A percentile compares a stretch with the other conserved stretches of the same genome.
Conservation (phyloP, 2,797 vertebrate species). For the Poeciliopsis presidionis region DNA sequence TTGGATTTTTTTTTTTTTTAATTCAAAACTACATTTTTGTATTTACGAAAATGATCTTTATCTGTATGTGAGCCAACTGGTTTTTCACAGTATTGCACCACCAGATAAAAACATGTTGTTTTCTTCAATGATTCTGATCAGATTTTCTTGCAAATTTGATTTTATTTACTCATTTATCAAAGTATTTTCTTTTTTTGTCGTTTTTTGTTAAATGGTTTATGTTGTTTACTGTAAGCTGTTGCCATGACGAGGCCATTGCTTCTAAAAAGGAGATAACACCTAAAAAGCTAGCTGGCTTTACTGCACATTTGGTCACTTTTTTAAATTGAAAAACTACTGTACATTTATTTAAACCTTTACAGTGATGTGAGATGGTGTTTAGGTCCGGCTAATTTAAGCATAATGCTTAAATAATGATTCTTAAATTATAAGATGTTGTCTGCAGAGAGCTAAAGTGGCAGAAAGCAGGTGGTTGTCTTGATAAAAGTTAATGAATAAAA, state of each 20-base stretch:
- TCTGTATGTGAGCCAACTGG: not conserved
- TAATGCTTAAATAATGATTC: not conserved
- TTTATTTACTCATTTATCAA: not conserved
- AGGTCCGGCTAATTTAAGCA: not conserved
- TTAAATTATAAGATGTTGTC: not conserved
- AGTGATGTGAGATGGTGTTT: not conserved
- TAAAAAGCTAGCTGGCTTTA: not conserved
- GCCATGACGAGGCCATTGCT: not conserved
- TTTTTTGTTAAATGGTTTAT: not conserved
- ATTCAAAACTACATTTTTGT: too few relatives aligned
- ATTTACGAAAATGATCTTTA: not conserved
- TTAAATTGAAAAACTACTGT: not conserved
- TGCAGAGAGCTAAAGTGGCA: not conserved
- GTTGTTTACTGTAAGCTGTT: not conserved
- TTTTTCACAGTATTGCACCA: not conserved
- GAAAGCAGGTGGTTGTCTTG: not conserved
- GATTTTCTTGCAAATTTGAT: not conserved
- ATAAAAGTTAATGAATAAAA: not conserved
- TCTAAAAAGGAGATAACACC: not conserved
- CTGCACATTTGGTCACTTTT: not conserved
- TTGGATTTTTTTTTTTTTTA: too few relatives aligned
- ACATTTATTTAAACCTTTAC: not conserved
- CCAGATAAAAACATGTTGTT: not conserved
- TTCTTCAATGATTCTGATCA: not conserved
- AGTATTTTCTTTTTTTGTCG: not conserved